These are phyloP conservation scores for Malurus alboscapulatus DNA, from an alignment of 2,113 vertebrate species.

Conservation along the genomic window DNA sequence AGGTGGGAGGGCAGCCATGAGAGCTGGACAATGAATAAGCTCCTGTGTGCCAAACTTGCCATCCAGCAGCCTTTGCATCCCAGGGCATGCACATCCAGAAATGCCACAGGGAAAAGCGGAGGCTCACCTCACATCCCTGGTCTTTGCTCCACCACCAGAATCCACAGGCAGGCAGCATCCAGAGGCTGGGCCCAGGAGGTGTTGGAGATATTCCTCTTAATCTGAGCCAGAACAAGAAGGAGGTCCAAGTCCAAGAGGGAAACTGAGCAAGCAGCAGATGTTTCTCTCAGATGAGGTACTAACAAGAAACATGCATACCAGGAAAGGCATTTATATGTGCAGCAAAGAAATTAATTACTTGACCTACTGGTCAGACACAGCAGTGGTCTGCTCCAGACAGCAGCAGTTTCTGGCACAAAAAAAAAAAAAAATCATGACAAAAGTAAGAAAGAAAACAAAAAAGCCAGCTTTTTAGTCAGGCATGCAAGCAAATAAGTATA, in stretches of 20 bases:
- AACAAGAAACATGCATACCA: not conserved
- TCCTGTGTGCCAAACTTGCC: not conserved
- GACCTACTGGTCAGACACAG: not conserved
- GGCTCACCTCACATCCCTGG: not conserved
- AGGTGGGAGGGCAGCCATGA: not conserved
- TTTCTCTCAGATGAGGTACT: not conserved
- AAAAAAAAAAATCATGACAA: not conserved
- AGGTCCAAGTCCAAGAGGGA: fast-evolving
- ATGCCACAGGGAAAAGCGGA: not conserved
- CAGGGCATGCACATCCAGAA: not conserved
- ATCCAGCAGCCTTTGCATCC: not conserved
- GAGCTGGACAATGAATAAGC: not conserved
- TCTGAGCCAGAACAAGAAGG: not conserved
- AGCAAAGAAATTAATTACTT: not conserved
- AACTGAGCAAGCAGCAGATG: not conserved
- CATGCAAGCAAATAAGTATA: not conserved
- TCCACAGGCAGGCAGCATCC: not conserved
- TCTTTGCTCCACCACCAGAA: not conserved
- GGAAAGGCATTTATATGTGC: not conserved
- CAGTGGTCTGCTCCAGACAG: not conserved
- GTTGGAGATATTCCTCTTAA: not conserved
- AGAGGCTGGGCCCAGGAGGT: not conserved
- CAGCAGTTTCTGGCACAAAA: not conserved
- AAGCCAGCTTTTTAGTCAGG: not conserved
- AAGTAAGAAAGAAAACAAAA: not conserved